Conservation (phyloP, 2,797 vertebrate species). For the Trematocara caparti region DNA sequence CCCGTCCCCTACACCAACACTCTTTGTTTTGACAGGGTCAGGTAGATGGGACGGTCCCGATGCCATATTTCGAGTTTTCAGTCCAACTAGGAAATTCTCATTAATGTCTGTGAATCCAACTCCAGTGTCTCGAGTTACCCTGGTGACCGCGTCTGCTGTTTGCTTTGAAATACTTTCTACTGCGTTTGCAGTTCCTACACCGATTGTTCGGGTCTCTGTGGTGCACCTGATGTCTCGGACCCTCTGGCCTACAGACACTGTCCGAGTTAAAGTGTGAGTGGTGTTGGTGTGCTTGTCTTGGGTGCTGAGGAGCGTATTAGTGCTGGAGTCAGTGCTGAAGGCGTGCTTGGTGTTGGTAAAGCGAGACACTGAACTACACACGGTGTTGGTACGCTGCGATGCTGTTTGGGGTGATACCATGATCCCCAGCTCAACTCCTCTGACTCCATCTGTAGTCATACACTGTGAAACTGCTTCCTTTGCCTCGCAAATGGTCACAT, state of each 20-base stretch:
- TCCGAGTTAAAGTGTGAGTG: conserved; percentile 65
- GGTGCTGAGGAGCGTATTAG: conserved; percentile 80
- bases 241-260: conserved; percentile 83
- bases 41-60: conserved; percentile 83
- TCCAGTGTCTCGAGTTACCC: conserved; percentile 84
- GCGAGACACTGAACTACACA: conserved; percentile 73
- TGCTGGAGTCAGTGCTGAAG: conserved; percentile 76
- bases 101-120: conserved; percentile 85
- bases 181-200: conserved; percentile 77
- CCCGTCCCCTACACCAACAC: conserved; percentile 82
- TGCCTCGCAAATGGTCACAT: conserved; percentile 66
- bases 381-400: conserved; percentile 80
- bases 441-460: conserved; percentile 73
- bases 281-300: conserved; percentile 89
- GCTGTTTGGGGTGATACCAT: conserved; percentile 78
- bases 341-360: conserved; percentile 79
- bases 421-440: conserved; percentile 71
- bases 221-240: conserved; percentile 71
- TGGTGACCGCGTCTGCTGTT: conserved; percentile 33
- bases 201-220: conserved; percentile 77
- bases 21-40: conserved; percentile 81
- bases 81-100: conserved; percentile 90
- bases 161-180: conserved; percentile 16
- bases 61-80: conserved; percentile 91
- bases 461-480: conserved; percentile 75